Evolutionary conservation across 64 coral and sea anemone genomes (phyloP).

Genomic region (Montipora cactus): DNA sequence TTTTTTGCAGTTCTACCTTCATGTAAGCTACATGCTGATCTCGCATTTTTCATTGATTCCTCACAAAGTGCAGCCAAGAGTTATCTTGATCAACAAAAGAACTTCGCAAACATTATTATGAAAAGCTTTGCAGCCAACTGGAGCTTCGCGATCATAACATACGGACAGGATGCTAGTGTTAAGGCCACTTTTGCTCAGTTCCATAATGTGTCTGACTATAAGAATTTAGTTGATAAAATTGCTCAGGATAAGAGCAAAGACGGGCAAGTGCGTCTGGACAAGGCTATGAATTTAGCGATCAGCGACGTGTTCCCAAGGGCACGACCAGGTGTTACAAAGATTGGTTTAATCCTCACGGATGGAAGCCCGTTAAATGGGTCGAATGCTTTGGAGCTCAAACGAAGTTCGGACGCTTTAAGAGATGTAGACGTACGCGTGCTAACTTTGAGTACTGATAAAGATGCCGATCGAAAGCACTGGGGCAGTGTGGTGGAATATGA

Average conservation of each 20-base stretch:
- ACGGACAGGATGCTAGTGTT: neutral
- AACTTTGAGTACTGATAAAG: conserved; percentile 34
- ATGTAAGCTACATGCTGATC: conserved; percentile 48
- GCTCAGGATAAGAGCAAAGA: neutral
- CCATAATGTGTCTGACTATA: conserved; percentile 25
- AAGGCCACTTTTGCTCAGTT: neutral
- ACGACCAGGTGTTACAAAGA: neutral
- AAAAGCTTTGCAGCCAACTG: conserved; percentile 3
- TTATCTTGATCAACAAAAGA: conserved; percentile 61
- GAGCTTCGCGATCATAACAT: conserved; percentile 19
- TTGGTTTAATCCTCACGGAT: conserved; percentile 49
- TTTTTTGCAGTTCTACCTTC: conserved; percentile 47
- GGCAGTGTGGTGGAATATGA: neutral
- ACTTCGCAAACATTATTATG: conserved; percentile 53
- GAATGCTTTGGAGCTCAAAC: neutral
- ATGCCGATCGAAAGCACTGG: neutral
- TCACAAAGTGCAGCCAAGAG: conserved; percentile 35
- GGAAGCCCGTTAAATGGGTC: conserved; percentile 10
- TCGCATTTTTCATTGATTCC: conserved; percentile 73
- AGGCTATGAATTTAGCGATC: conserved; percentile 34
- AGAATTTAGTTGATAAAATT: conserved; percentile 6
- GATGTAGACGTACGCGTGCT: conserved; percentile 18
- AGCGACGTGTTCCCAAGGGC: conserved; percentile 19
- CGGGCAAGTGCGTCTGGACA: neutral
- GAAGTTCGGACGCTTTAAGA: neutral